Base-by-base conservation (phyloP, 2,797 vertebrate species). In the Coregonus sp. region DNA sequence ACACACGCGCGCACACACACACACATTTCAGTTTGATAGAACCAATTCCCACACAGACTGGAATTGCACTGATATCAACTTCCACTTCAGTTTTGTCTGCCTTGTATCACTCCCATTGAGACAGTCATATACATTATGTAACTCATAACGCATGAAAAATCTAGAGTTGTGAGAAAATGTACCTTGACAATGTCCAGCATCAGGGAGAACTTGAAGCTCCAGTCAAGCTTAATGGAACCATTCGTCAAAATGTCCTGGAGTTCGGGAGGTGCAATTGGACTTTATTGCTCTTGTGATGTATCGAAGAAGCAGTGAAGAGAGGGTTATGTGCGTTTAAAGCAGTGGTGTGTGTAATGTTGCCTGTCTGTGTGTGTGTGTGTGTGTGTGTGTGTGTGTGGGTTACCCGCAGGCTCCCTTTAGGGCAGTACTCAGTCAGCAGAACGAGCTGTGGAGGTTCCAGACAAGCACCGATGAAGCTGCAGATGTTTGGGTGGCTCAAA, bases 161-260 rank as follows among this genome's bases (percentile, higher is more conserved):
- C 15, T 33, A 67, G 29, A 15, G 14, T 15, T 31, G 14, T 5
- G 29, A 67, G 40, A 61, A 50, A 74, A 7, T 14, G 40, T 80
- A 89, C 87, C 85, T 88, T 88, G 11, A 86, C 81, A 35, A 88
- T 87, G 77, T 89, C 84, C 56, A 87, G 68, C 84, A 89, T 82
- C 18, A 88, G 81, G 29, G 79, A 89, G 71, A 76, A 90, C 72
- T 87, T 88, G 76, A 90, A 89, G 40, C 61, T 85, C 86, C 83
- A 88, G 75, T 88, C 84, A 71, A 88, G 77, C 72, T 84, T 90
- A 72, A 90, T 90, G n/a, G 86, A 87, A 29, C 81, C 68, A 56
- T 87, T 90, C 70, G 80, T 82, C 75, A 90, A 83, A 76, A 89
- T 88, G 80, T 90, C 86, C 87, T 89, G 77, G 2, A 73, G 75